Conservation (phyloP, 2,888 invertebrate species). For the Slavum lentiscoides region DNA sequence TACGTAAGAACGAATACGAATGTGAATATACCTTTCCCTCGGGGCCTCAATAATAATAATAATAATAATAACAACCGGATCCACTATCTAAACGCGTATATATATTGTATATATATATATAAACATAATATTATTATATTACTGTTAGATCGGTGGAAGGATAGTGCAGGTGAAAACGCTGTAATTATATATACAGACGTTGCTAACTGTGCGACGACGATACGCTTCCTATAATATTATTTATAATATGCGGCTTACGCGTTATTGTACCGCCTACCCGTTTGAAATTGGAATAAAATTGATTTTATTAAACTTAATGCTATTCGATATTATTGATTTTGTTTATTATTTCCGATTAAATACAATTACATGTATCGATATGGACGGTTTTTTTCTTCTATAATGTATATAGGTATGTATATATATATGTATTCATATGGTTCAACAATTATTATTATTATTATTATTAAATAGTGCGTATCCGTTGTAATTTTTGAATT, state of each 20-base stretch:
- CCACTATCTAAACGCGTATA: neutral
- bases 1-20: neutral
- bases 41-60: constrained; percentile 17
- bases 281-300: neutral
- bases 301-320: neutral
- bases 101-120: neutral
- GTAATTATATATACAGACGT: constrained; percentile 19
- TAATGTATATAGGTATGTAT: too few species aligned
- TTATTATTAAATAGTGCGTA: too few species aligned
- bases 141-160: constrained; percentile 5
- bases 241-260: too few species aligned
- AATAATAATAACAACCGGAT: constrained; percentile 47
- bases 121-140: neutral
- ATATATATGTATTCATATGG: too few species aligned
- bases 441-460: too few species aligned
- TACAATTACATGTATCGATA: too few species aligned
- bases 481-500: too few species aligned
- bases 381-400: too few species aligned
- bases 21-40: constrained; percentile 16
- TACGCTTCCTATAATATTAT: neutral
- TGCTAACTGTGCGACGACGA: neutral
- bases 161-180: constrained; percentile 29
- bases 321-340: neutral
- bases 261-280: neutral
- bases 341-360: too few species aligned